Base-by-base conservation (phyloP, 1,140 invertebrate species). In the Ceratina australensis region DNA sequence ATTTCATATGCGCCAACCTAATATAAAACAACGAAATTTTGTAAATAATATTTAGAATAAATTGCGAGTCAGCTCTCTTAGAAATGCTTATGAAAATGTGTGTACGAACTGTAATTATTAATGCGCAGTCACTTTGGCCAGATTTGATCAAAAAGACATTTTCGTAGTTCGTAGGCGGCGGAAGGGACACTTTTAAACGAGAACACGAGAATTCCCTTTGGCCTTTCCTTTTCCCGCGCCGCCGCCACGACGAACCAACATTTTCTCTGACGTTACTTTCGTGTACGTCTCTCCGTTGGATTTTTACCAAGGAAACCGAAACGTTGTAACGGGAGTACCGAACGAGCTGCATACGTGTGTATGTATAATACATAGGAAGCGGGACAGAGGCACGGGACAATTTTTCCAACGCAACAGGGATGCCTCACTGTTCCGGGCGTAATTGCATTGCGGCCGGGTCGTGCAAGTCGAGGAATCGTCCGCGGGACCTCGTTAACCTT, bases 391-490 rank as follows among this genome's bases (percentile, higher is more conserved):
- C 28, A 20, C 12, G 18, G 33, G 7, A 47, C 61, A 75, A 75
- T 75, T 67, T 42, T 67, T 52, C 15, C 33, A 42, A 42, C 1
- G 8, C 12, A 2, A 42, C 33, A 42, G 33, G 33, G 33, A 42
- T 42, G 26, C 3, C 0, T n/a, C 7, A 7, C 33, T 20, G 52
- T 59, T 75, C 57, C 52, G 15, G 33, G 10, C 56, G 52, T 66
- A 75, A 75, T 75, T 75, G 63, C 52, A 67, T 67, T 47, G 28
- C 22, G 22, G 33, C 26, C 26, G 15, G n/a, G 16, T 16, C 12
- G 12, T 16, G 28, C 2, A 20, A 69, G 67, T 18, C 33, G 13
- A 5, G 15, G 28, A 42, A 56, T 57, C 22, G 20, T 22, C 20
- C n/a, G 26, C 20, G 33, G n/a, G 56, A 24, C 28, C 15, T 57